A percentile compares a stretch with the other conserved stretches of the same genome.
Evolutionary conservation across 2,113 vertebrate genomes (phyloP).

Genomic region (Ivindomyrus marchei): DNA sequence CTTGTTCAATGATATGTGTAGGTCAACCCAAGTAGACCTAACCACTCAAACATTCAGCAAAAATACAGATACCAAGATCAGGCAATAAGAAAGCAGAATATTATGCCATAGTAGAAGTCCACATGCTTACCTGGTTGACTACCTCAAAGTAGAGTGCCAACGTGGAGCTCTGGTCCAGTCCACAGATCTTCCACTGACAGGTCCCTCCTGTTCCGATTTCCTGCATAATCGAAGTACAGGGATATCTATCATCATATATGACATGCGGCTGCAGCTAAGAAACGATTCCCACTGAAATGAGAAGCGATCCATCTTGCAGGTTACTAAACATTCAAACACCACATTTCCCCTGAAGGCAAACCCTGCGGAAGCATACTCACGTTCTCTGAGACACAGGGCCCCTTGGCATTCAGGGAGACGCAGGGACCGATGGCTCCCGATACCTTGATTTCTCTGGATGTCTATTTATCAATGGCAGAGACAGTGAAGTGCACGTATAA

Average conservation of each 20-base stretch:
- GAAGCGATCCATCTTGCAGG: neutral
- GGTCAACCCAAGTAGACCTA: neutral
- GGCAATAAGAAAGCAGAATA: neutral
- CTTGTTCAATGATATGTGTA: neutral
- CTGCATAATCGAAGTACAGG: constrained; percentile 45
- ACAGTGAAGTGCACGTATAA: constrained; percentile 33
- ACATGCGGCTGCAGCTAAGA: too few species aligned
- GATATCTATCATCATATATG: neutral
- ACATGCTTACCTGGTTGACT: constrained; percentile 84
- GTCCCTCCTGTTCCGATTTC: constrained; percentile 95
- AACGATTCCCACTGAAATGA: neutral
- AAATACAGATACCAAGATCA: neutral
- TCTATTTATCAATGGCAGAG: constrained; percentile 55
- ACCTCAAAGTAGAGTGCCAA: constrained; percentile 92
- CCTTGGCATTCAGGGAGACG: constrained; percentile 88
- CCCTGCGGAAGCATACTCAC: constrained; percentile 55
- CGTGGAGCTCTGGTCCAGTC: constrained; percentile 82
- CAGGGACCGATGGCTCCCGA: constrained; percentile 95
- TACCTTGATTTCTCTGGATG: constrained; percentile 93
- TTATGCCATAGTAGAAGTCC: neutral
- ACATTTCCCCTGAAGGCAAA: neutral
- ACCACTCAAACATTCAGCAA: neutral
- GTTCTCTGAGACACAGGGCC: constrained; percentile 94
- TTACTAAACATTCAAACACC: neutral
- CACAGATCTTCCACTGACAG: constrained; percentile 96